A percentile compares a stretch with the other conserved stretches of the same genome.
Evolutionary conservation across 1,140 invertebrate species (phyloP).

Genomic region (Polypedilum vanderplanki): DNA sequence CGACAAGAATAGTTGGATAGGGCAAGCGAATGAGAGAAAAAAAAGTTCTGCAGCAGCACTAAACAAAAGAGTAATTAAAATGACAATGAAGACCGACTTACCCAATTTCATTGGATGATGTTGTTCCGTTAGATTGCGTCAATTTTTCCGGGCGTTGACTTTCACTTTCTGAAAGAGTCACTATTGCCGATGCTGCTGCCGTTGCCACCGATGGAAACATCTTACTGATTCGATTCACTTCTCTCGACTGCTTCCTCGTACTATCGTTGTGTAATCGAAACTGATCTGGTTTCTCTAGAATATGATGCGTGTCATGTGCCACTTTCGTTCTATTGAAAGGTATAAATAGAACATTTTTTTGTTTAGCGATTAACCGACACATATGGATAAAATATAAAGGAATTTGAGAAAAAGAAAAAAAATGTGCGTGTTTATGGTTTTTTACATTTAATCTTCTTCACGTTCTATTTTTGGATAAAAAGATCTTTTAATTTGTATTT

Average conservation of each 20-base stretch:
- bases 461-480: neutral
- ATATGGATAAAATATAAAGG: neutral
- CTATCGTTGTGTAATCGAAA: slow-evolving; percentile 29
- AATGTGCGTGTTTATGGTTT: neutral
- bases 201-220: slow-evolving; percentile 23
- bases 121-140: slow-evolving; percentile 8
- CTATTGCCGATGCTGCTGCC: neutral
- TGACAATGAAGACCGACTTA: slow-evolving; percentile 22
- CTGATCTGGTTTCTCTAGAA: slow-evolving; percentile 15
- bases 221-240: slow-evolving; percentile 27
- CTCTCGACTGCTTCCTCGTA: slow-evolving; percentile 24
- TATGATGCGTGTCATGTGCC: neutral
- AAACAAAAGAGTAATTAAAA: slow-evolving; percentile 18
- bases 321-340: neutral
- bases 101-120: slow-evolving; percentile 1
- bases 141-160: slow-evolving; percentile 25
- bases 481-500: neutral
- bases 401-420: neutral
- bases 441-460: neutral
- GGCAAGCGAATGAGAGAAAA: neutral
- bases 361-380: neutral
- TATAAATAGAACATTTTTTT: neutral
- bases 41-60: neutral
- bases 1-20: neutral
- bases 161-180: neutral